A percentile compares a stretch with the other conserved stretches of the same genome.
Conservation (phyloP, 2,113 vertebrate genomes). For the Climacteris rufus region DNA sequence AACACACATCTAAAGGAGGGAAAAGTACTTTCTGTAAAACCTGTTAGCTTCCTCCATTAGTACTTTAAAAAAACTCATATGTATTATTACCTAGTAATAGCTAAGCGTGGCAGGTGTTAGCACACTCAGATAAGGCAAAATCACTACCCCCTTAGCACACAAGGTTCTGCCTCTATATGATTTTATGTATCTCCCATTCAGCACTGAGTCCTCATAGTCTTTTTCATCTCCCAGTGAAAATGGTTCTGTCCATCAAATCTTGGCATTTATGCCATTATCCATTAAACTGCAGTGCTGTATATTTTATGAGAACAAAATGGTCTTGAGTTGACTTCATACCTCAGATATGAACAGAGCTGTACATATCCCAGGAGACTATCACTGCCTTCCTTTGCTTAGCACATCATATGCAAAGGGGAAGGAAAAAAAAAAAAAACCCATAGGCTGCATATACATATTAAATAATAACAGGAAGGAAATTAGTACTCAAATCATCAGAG, state of each 20-base stretch:
- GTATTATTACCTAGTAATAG: not conserved
- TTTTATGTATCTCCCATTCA: not conserved
- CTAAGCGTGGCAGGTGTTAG: not conserved
- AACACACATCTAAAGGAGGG: not conserved
- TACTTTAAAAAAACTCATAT: not conserved
- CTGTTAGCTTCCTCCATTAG: not conserved
- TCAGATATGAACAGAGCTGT: conserved; percentile 35
- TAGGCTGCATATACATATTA: not conserved
- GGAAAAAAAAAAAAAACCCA: not conserved
- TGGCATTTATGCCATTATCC: conserved; percentile 46
- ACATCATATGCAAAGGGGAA: conserved; percentile 10
- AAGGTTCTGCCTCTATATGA: not conserved
- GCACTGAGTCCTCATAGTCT: not conserved
- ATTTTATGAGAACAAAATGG: conserved; percentile 65
- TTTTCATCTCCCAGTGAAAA: conserved; percentile 4
- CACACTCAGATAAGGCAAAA: not conserved
- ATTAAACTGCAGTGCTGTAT: conserved; percentile 46
- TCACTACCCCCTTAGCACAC: not conserved
- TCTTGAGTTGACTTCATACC: conserved; percentile 51
- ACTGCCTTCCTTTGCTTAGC: conserved; percentile 10
- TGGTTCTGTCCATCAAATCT: conserved; percentile 46
- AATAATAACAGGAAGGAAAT: conserved; percentile 33
- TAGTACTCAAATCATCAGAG: conserved; percentile 3
- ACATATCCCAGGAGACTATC: conserved; percentile 14
- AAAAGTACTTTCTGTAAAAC: not conserved